Percentiles rank a stretch among this genome's conserved stretches.
These are phyloP conservation scores for Onychomys torridus DNA, from an alignment of 2,797 vertebrate genomes.

Conservation along the genomic window DNA sequence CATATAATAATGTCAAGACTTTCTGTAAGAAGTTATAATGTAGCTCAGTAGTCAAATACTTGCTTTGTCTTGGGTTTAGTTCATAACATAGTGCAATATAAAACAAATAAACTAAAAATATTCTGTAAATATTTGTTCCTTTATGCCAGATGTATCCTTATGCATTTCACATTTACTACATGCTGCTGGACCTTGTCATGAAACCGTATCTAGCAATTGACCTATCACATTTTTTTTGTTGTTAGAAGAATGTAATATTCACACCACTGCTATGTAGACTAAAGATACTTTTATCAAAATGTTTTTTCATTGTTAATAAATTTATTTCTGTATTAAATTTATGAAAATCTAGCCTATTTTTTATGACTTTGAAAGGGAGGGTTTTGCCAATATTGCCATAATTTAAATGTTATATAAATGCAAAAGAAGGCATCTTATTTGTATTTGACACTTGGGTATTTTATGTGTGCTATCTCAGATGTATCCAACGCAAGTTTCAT, in stretches of 20 bases:
- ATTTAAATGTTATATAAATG: background rate
- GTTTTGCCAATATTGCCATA: background rate
- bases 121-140: background rate
- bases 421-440: background rate
- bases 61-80: background rate
- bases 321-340: background rate
- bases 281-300: background rate
- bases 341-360: background rate
- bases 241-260: background rate
- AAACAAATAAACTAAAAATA: background rate
- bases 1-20: background rate
- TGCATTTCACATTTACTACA: background rate
- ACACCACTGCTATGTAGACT: background rate
- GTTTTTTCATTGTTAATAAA: background rate
- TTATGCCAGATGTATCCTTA: background rate
- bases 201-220: background rate
- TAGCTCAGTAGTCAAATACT: background rate
- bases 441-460: background rate
- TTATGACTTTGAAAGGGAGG: background rate
- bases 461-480: constrained; percentile 37
- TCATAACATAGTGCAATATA: background rate
- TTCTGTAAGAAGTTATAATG: background rate
- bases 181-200: background rate
- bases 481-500: constrained; percentile 34
- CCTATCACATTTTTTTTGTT: background rate